Evolutionary conservation across 2,888 invertebrate genomes (phyloP).

Genomic region (Ecdyonurus torrentis): DNA sequence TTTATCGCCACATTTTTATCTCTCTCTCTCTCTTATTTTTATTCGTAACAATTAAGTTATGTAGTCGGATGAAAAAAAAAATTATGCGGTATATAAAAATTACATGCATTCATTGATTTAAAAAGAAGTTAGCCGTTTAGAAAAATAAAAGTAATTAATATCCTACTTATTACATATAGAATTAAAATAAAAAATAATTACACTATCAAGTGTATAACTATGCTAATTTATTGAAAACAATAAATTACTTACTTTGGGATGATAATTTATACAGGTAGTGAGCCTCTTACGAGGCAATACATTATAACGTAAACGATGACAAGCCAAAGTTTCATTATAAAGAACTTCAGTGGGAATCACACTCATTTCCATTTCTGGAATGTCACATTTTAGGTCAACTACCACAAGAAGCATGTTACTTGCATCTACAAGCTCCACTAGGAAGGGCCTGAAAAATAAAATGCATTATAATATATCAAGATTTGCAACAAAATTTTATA

Average conservation of each 20-base stretch:
- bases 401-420: constrained; percentile 78
- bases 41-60: too few relatives aligned
- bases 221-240: too few relatives aligned
- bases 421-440: constrained; percentile 30
- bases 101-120: background rate
- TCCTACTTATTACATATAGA: too few relatives aligned
- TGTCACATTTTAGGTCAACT: constrained; percentile 37
- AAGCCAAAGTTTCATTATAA: constrained; percentile 14
- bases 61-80: too few relatives aligned
- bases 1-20: too few relatives aligned
- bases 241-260: constrained; percentile 20
- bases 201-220: too few relatives aligned
- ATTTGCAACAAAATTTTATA: background rate
- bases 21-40: too few relatives aligned
- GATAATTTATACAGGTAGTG: constrained; percentile 18
- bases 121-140: background rate
- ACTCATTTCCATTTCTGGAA: constrained; percentile 12
- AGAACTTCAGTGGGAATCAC: constrained; percentile 15
- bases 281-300: constrained; percentile 18
- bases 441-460: constrained; percentile 17
- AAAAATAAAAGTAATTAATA: background rate
- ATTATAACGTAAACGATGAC: constrained; percentile 15
- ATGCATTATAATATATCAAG: background rate
- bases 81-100: too few relatives aligned
- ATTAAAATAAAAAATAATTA: background rate